Percentiles rank a stretch among this genome's conserved stretches.
phyloP scores from a whole-genome alignment of 2,888 invertebrate genomes.

The Sericinus montela region DNA sequence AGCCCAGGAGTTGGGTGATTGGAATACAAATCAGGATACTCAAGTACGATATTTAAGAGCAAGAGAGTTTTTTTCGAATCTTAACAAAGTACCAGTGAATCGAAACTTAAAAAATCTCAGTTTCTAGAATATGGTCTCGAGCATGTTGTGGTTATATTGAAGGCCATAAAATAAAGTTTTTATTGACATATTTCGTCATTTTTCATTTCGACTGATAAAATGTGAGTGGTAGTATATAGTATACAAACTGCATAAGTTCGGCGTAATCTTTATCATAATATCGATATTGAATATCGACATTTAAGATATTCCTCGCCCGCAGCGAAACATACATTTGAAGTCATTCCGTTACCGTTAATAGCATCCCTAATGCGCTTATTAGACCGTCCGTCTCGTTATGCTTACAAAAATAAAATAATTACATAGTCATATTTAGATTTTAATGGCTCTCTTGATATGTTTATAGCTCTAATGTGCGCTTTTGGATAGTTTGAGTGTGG shows the following conservation, averaged over 20 bases:
- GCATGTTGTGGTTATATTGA: too few species aligned
- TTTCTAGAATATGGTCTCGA: too few species aligned
- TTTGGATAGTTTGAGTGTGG: conserved; percentile 38
- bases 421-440: conserved; percentile 47
- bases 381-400: conserved; percentile 51
- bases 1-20: too few species aligned
- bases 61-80: too few species aligned
- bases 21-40: too few species aligned
- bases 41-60: too few species aligned
- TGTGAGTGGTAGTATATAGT: too few species aligned
- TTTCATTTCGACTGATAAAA: too few species aligned
- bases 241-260: background rate
- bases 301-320: conserved; percentile 48
- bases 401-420: conserved; percentile 64
- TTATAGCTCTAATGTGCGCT: conserved; percentile 59
- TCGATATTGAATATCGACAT: conserved; percentile 19
- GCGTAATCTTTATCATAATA: background rate
- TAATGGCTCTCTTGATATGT: conserved; percentile 60
- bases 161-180: too few species aligned
- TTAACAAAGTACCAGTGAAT: too few species aligned
- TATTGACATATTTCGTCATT: too few species aligned
- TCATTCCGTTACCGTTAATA: conserved; percentile 43
- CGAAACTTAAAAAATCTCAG: too few species aligned
- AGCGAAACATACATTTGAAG: conserved; percentile 43
- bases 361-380: conserved; percentile 59